phyloP scores from a whole-genome alignment of 2,888 invertebrate species.

The Zygothrica quintamaculata region DNA sequence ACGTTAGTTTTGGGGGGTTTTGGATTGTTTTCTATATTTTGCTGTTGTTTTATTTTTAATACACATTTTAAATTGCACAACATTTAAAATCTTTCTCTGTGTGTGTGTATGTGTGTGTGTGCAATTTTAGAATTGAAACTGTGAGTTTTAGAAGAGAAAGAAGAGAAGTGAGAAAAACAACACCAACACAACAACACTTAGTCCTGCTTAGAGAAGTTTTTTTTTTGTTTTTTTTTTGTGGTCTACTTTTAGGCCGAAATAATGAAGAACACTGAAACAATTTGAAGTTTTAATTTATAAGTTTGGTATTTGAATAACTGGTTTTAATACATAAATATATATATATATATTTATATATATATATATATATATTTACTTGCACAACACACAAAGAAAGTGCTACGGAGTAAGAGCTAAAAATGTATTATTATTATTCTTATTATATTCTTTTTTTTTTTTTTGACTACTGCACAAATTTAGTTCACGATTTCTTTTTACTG shows the following conservation, averaged over 20 bases:
- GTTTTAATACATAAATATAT: too few species aligned
- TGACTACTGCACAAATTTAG: conserved; percentile 41
- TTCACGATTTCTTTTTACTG: conserved; percentile 35
- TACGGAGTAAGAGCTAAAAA: conserved; percentile 76
- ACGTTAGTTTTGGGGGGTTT: too few species aligned
- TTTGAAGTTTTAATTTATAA: conserved; percentile 54
- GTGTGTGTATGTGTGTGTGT: conserved; percentile 23
- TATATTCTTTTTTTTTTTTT: conserved; percentile 43
- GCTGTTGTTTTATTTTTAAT: conserved; percentile 8
- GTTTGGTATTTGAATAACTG: conserved; percentile 23
- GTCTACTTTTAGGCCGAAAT: conserved; percentile 53
- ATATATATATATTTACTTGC: conserved; percentile 46
- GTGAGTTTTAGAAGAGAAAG: conserved; percentile 56
- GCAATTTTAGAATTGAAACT: conserved; percentile 38
- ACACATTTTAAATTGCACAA: conserved; percentile 67
- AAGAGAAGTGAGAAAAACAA: too few species aligned
- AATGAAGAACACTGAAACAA: conserved; percentile 74
- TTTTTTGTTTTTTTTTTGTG: too few species aligned
- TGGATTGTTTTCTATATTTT: conserved; percentile 13
- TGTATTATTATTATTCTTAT: conserved; percentile 39
- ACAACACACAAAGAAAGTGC: conserved; percentile 79
- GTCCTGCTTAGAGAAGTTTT: conserved; percentile 69
- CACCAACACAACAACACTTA: conserved; percentile 59
- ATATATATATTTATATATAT: conserved; percentile 12
- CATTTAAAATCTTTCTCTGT: conserved; percentile 47